Percentiles rank a stretch among this genome's conserved stretches.
Conservation (phyloP, 1,140 invertebrate species). For the Cherax destructor region DNA sequence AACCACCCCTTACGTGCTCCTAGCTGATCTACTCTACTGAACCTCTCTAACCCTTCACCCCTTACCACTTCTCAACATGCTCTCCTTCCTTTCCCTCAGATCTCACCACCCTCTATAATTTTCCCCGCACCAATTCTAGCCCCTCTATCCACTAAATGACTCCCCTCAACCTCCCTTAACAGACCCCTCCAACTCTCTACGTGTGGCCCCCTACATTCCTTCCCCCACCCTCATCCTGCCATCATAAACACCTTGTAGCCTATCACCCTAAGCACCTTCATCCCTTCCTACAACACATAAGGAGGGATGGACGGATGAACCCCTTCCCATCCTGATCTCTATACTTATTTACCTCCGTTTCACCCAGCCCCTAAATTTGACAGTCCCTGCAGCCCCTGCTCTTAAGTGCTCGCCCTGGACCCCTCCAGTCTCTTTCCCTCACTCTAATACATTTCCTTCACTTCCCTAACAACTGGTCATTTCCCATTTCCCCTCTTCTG, state of each 20-base stretch:
- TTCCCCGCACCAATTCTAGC: neutral
- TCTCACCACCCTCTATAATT: neutral
- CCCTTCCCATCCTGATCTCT: too few species aligned
- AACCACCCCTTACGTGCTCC: neutral
- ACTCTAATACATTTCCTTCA: too few species aligned
- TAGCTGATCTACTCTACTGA: neutral
- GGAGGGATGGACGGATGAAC: too few species aligned
- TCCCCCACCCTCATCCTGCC: too few species aligned
- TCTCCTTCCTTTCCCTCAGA: conserved; percentile 4
- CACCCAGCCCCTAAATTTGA: too few species aligned
- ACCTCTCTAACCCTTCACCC: neutral
- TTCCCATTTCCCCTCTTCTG: neutral
- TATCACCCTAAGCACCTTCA: too few species aligned
- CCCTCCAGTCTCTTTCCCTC: neutral
- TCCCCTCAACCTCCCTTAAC: neutral
- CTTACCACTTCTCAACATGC: neutral
- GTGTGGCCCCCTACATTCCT: too few species aligned
- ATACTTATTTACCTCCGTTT: too few species aligned
- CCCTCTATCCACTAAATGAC: neutral
- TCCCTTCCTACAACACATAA: too few species aligned
- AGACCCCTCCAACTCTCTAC: neutral
- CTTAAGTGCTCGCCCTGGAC: neutral
- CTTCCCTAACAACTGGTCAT: too few species aligned
- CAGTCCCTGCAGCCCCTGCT: neutral
- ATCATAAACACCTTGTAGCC: too few species aligned